These are phyloP conservation scores for Protobothrops mucrosquamatus DNA, from an alignment of 2,113 vertebrate species.

Conservation along the genomic window DNA sequence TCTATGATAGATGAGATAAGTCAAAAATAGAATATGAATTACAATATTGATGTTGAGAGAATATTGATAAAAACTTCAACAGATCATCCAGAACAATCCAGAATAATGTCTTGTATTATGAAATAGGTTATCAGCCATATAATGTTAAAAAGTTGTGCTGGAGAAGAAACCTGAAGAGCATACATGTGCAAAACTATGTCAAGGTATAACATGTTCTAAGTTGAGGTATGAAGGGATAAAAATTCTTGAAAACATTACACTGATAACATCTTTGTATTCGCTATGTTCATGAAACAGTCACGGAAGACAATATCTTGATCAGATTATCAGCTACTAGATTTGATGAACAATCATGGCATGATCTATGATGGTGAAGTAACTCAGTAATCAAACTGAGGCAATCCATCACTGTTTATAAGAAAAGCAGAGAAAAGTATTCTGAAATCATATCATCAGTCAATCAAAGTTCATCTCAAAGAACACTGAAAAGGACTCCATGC, in stretches of 20 bases:
- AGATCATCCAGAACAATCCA: neutral
- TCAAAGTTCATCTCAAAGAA: neutral
- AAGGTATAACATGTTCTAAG: neutral
- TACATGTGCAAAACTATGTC: neutral
- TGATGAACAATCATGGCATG: neutral
- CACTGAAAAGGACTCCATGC: neutral
- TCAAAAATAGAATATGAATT: neutral
- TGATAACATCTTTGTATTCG: neutral
- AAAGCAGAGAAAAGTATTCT: neutral
- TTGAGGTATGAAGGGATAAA: neutral
- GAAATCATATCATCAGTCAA: neutral
- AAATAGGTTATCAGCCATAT: neutral
- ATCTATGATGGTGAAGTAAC: neutral
- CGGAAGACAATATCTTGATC: neutral
- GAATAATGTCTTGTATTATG: neutral
- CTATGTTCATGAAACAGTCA: neutral
- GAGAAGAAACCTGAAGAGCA: neutral
- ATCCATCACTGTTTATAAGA: neutral
- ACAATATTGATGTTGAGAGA: neutral
- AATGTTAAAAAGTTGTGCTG: neutral
- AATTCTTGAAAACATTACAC: neutral
- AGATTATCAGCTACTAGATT: neutral
- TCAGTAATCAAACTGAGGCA: neutral
- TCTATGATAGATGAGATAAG: neutral
- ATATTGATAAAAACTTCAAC: neutral